A percentile compares a stretch with the other conserved stretches of the same genome.
Conservation (phyloP, 2,888 invertebrate genomes). For the Ectobius pallidus region DNA sequence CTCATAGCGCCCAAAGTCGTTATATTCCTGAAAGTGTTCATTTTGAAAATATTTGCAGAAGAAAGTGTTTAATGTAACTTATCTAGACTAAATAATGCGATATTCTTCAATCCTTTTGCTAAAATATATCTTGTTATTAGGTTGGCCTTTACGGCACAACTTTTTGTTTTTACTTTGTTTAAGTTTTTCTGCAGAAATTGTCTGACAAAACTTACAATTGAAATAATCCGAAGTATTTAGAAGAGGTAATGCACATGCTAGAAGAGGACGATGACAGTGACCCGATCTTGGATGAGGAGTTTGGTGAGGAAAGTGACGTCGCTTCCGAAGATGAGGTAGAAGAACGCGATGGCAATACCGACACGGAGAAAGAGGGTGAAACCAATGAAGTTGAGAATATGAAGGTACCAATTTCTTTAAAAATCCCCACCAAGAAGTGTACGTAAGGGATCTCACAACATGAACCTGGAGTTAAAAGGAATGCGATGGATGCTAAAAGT, state of each 20-base stretch:
- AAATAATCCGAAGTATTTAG: not conserved
- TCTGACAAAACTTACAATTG: not conserved
- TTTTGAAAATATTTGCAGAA: too few relatives aligned
- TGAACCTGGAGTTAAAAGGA: constrained; percentile 44
- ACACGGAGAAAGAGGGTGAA: constrained; percentile 33
- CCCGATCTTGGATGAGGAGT: not conserved
- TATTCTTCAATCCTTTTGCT: not conserved
- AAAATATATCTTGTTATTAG: not conserved
- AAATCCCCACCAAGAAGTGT: constrained; percentile 27
- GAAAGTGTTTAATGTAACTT: constrained; percentile 8
- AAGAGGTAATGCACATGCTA: not conserved
- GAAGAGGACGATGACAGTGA: not conserved
- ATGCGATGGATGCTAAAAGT: constrained; percentile 42
- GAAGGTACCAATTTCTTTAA: constrained; percentile 44
- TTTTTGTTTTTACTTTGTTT: constrained; percentile 8
- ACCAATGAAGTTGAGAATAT: not conserved
- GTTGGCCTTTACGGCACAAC: not conserved
- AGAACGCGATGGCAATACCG: constrained; percentile 23
- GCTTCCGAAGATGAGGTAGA: constrained; percentile 19
- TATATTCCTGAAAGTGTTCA: too few relatives aligned
- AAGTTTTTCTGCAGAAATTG: not conserved
- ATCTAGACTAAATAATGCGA: not conserved
- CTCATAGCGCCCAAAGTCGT: too few relatives aligned
- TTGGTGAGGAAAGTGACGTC: not conserved
- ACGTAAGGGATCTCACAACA: constrained; percentile 43